Conservation (phyloP, 1,140 invertebrate species). For the Nebria ingens region DNA sequence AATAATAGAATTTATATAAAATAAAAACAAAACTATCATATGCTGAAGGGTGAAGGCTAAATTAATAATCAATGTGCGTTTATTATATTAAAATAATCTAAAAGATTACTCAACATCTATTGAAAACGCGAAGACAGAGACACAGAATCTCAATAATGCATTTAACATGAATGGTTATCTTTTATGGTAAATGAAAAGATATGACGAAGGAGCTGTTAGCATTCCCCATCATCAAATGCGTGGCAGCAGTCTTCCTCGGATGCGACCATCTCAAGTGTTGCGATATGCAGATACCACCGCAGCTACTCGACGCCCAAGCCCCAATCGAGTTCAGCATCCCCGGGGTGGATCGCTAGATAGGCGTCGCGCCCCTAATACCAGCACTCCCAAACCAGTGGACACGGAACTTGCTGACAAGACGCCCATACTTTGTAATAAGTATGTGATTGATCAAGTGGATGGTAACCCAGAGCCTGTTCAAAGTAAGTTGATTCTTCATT, state of each 20-base stretch:
- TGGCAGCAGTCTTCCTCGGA: conserved; percentile 22
- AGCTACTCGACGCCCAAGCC: neutral
- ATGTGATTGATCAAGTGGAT: conserved; percentile 45
- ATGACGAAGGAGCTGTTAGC: too few species aligned
- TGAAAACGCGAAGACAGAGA: too few species aligned
- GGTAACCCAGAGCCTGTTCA: neutral
- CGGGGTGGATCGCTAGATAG: conserved; percentile 36
- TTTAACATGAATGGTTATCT: too few species aligned
- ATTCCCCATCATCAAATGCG: conserved; percentile 12
- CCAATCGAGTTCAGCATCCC: conserved; percentile 10
- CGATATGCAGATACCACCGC: neutral
- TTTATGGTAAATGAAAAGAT: too few species aligned
- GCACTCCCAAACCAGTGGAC: conserved; percentile 27
- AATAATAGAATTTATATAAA: too few species aligned
- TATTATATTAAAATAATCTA: too few species aligned
- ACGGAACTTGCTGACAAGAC: conserved; percentile 35
- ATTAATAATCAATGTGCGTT: too few species aligned
- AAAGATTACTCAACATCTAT: too few species aligned
- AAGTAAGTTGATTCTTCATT: conserved; percentile 10
- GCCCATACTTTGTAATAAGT: conserved; percentile 60
- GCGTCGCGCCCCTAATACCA: conserved; percentile 29
- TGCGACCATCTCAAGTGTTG: conserved; percentile 30
- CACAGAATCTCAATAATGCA: too few species aligned
- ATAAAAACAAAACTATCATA: too few species aligned
- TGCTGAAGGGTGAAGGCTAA: too few species aligned